These are phyloP conservation scores for Invenusta paracnida DNA, from an alignment of 2,888 invertebrate genomes.

Conservation along the genomic window DNA sequence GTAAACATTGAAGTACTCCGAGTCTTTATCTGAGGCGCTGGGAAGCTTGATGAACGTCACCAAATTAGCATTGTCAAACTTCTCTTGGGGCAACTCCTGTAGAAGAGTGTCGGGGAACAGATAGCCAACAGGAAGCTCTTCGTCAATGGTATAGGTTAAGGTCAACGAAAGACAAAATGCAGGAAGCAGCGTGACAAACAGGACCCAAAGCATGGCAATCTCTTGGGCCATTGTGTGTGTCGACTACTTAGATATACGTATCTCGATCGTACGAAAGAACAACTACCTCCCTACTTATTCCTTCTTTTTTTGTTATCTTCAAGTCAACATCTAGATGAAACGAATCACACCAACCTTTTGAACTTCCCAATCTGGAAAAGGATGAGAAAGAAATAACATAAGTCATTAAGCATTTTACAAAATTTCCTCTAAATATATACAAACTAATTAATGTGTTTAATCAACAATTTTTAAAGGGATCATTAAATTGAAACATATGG, in stretches of 20 bases:
- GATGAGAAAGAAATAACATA: too few relatives aligned
- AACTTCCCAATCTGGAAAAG: too few relatives aligned
- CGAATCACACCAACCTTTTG: too few relatives aligned
- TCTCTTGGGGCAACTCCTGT: neutral
- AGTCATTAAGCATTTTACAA: too few relatives aligned
- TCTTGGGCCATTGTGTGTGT: neutral
- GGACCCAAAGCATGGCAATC: neutral
- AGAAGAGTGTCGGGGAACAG: neutral
- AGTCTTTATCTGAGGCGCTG: neutral
- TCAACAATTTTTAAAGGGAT: too few relatives aligned
- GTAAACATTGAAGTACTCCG: neutral
- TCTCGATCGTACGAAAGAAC: neutral
- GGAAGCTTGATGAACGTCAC: neutral
- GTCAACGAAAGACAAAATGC: neutral
- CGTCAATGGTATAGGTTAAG: neutral
- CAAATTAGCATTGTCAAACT: neutral
- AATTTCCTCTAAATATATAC: too few relatives aligned
- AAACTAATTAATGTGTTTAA: too few relatives aligned
- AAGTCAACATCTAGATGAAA: neutral
- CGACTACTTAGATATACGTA: neutral
- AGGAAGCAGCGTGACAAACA: neutral
- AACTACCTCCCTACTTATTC: too few relatives aligned
- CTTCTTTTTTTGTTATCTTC: neutral
- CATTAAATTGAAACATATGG: too few relatives aligned
- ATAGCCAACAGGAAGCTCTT: neutral